Conservation (phyloP, 2,888 invertebrate species). For the Theodoxus fluviatilis region DNA sequence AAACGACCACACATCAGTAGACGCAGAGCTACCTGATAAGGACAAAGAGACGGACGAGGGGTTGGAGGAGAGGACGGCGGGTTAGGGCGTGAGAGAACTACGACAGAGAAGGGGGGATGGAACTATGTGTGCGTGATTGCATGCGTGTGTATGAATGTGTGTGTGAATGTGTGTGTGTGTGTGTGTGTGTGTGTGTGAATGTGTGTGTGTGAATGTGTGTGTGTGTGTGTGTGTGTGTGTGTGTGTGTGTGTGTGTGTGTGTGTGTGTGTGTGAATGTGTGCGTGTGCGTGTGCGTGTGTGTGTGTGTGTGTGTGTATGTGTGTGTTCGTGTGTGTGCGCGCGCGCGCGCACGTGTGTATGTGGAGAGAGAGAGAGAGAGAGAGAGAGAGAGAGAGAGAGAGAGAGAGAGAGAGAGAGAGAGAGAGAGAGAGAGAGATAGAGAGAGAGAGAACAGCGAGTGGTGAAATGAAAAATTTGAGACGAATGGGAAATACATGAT, state of each 20-base stretch:
- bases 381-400: not conserved
- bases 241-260: not conserved
- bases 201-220: not conserved
- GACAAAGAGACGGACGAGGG: no score
- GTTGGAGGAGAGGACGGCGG: no score
- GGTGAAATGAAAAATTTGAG: no score
- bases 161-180: slow-evolving; percentile 2
- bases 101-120: not conserved
- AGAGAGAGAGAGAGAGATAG: no score
- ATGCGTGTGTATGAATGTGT: slow-evolving; percentile 5
- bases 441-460: no score
- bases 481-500: no score
- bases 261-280: not conserved
- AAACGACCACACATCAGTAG: no score
- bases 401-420: no score
- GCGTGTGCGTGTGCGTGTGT: slow-evolving; percentile 8
- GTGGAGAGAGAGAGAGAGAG: no score
- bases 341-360: not conserved
- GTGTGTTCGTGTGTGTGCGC: not conserved
- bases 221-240: not conserved
- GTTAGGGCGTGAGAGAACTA: no score
- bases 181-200: not conserved
- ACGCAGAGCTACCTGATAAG: no score
- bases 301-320: not conserved
- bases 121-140: not conserved